These are phyloP conservation scores for Campylomormyrus numenius DNA, from an alignment of 2,113 vertebrate species.

Conservation along the genomic window DNA sequence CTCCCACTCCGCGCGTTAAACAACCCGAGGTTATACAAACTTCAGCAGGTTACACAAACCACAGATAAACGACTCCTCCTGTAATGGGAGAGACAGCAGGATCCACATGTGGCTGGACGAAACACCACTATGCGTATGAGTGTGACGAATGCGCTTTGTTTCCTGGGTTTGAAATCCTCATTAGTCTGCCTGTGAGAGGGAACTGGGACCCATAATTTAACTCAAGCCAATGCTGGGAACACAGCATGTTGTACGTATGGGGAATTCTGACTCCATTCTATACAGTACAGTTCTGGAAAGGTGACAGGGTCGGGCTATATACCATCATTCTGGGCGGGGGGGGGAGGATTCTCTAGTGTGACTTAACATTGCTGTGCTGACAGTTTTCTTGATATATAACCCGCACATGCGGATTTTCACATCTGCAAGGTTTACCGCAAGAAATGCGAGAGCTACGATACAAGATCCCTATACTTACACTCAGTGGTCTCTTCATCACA, in stretches of 20 bases:
- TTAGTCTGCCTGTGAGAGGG: conserved; percentile 61
- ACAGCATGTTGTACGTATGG: conserved; percentile 23
- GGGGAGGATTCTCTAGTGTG: not conserved
- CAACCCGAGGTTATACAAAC: conserved; percentile 29
- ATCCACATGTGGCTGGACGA: conserved; percentile 33
- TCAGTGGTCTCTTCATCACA: not conserved
- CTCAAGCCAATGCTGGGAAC: conserved; percentile 39
- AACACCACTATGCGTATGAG: conserved; percentile 53
- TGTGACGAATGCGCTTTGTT: conserved; percentile 63
- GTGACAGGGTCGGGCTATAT: not conserved
- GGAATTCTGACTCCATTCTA: not conserved
- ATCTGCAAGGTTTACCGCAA: conserved; percentile 30
- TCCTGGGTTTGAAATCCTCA: conserved; percentile 63
- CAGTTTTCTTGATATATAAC: conserved; percentile 12
- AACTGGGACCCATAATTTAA: conserved; percentile 54
- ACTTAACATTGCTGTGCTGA: conserved; percentile 30
- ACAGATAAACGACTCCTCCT: conserved; percentile 23
- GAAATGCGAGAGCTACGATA: conserved; percentile 32
- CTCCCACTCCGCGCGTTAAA: conserved; percentile 27
- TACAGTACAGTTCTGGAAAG: not conserved
- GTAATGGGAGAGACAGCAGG: conserved; percentile 14
- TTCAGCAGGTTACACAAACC: conserved; percentile 32
- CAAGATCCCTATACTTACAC: conserved; percentile 37
- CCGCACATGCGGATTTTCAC: conserved; percentile 14
- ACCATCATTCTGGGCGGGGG: not conserved